Evolutionary conservation across 1,140 invertebrate species (phyloP), one percentile per base, ranked within the genome.

Genomic region (Pemphigus obesinymphae): DNA sequence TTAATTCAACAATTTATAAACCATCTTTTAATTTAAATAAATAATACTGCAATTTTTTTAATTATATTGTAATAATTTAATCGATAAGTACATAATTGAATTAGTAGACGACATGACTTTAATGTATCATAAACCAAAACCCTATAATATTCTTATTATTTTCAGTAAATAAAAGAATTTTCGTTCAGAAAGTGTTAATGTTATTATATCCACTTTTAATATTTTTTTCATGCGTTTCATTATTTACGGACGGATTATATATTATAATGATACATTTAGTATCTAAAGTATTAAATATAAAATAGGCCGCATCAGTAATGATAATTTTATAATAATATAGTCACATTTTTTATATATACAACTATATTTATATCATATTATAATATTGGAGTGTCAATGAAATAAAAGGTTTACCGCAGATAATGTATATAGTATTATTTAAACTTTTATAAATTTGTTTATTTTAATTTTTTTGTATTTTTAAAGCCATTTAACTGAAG

Each of bases 231-330:
- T 73, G 45, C 34, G 7, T 73, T 73, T 50, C 43, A 73, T 73
- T 73, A 48, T n/a, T 45, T 73, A 50, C 23, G 70, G 70, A 73
- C 70, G 70, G 70, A 73, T 73, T n/a, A n/a, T n/a, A n/a, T n/a
- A n/a, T n/a, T n/a, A 66, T 37, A 23, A 70, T 45, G 34, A 68
- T 70, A 70, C 34, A 45, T 26, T 70, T 45, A 45, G 66, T 70
- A 70, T 70, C 66, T 50, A 50, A 29, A 73, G 10, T 48, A 3
- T 20, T 29, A 40, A 73, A 73, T 48, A 31, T 31, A 31, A 40
- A 50, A 73, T 31, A 48, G 45, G 17, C 70, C 70, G 26, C 20
- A 26, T 45, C 15, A 45, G 3, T 40, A 26, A 45, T 70, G n/a
- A 58, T 58, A 13, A 45, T 11, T 6, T 7, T 58, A 58, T 15